Base-by-base conservation (phyloP, 1,140 invertebrate genomes). In the Calosoma granatense region DNA sequence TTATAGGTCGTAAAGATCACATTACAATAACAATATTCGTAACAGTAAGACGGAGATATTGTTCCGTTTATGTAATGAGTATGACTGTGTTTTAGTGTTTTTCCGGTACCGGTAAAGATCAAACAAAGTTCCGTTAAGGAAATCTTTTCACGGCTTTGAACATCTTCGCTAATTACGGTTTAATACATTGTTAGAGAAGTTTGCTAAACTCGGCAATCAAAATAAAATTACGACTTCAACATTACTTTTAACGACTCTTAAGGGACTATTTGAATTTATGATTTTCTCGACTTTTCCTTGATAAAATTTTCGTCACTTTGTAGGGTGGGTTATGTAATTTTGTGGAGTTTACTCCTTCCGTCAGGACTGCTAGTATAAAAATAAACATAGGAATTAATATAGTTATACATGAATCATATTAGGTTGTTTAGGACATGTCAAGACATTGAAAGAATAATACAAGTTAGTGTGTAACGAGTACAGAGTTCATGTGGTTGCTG, bases 171-270 rank as follows among this genome's bases (percentile, higher is more conserved):
- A 47, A 47, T 47, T 47, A 47, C 41, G 41, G 41, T 47, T 47
- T 47, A 47, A 47, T 47, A 47, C 41, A 47, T 47, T 47, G 41
- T 47, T 12, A 47, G 41, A 17, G 41, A 47, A 47, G 41, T 47
- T 47, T 47, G 26, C 17, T 9, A 17, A 12, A 17, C 41, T 9
- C 3, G 9, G 41, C 41, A 47, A 47, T 47, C 41, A 47, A 47
- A 47, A 47, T 47, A 47, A 47, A 47, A 47, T 47, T 47, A 47
- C 41, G 41, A 47, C 41, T 47, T 47, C 41, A 47, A 47, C 41
- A 47, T 47, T 47, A 47, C 41, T 47, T 47, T 47, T 47, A 47
- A 47, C 41, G 41, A 47, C 41, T 12, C 41, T 47, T 47, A 47
- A 47, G 41, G 41, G 41, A 47, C 41, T 17, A 47, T 47, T 47